Conservation (phyloP, 1,140 invertebrate genomes). For the Ericerus pela region DNA sequence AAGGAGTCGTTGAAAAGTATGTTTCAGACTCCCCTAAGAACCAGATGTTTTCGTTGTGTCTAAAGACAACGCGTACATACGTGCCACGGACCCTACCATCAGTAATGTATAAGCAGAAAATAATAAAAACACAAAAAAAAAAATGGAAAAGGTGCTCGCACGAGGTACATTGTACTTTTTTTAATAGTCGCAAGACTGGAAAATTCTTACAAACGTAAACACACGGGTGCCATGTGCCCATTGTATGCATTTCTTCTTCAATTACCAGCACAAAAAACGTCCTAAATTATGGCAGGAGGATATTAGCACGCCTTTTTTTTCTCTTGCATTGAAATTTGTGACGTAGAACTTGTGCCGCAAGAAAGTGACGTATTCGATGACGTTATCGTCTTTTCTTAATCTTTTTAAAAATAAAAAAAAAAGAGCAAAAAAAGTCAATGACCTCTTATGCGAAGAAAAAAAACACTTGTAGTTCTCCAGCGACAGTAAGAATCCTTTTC, state of each 20-base stretch:
- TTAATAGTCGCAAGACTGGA: not conserved
- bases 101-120: no score
- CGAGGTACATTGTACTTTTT: slow-evolving; percentile 2
- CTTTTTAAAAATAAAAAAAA: no score
- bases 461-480: no score
- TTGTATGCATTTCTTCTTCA: not conserved
- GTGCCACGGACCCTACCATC: not conserved
- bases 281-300: not conserved
- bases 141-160: slow-evolving; percentile 8
- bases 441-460: no score
- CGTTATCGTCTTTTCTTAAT: no score
- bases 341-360: not conserved
- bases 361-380: not conserved
- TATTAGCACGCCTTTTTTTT: not conserved
- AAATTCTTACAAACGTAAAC: slow-evolving; percentile 1
- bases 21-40: slow-evolving; percentile 8
- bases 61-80: slow-evolving; percentile 6
- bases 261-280: not conserved
- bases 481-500: no score
- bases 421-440: no score
- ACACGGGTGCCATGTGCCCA: not conserved
- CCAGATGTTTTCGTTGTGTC: slow-evolving; percentile 4
- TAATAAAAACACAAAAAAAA: no score
- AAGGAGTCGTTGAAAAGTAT: no score
- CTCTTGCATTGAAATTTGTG: not conserved